A percentile compares a stretch with the other conserved stretches of the same genome.
Evolutionary conservation across 2,888 invertebrate species (phyloP).

Genomic region (Hololepta plana): DNA sequence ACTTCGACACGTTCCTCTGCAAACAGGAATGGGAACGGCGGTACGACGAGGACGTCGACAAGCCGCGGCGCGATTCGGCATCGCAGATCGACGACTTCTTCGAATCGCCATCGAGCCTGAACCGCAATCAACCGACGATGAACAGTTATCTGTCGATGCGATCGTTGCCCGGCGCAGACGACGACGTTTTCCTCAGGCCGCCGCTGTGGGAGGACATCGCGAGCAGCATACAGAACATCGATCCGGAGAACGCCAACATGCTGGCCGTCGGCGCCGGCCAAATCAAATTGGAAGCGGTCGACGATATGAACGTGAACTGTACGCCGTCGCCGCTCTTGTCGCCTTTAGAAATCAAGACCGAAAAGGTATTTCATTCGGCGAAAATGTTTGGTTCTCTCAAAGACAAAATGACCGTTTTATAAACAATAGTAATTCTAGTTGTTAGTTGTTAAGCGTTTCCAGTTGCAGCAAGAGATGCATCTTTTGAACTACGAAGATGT

Average conservation of each 20-base stretch:
- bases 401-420: too few species aligned
- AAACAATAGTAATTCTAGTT: too few species aligned
- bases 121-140: conserved; percentile 19
- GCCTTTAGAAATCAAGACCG: conserved; percentile 66
- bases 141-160: conserved; percentile 37
- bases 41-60: conserved; percentile 38
- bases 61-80: conserved; percentile 39
- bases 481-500: too few species aligned
- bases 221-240: conserved; percentile 76
- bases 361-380: conserved; percentile 28
- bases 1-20: conserved; percentile 62
- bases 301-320: conserved; percentile 27
- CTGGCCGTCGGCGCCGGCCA: conserved; percentile 57
- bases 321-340: conserved; percentile 51
- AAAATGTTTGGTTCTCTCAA: too few species aligned
- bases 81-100: conserved; percentile 50
- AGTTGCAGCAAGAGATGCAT: too few species aligned
- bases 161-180: conserved; percentile 40
- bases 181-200: conserved; percentile 75
- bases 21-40: conserved; percentile 55
- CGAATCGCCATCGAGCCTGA: conserved; percentile 27
- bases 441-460: too few species aligned
- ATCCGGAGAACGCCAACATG: conserved; percentile 81
- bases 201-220: conserved; percentile 86
- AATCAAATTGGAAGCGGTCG: conserved; percentile 64